phyloP scores from a whole-genome alignment of 2,797 vertebrate genomes.

The Thripadectes ignobilis region DNA sequence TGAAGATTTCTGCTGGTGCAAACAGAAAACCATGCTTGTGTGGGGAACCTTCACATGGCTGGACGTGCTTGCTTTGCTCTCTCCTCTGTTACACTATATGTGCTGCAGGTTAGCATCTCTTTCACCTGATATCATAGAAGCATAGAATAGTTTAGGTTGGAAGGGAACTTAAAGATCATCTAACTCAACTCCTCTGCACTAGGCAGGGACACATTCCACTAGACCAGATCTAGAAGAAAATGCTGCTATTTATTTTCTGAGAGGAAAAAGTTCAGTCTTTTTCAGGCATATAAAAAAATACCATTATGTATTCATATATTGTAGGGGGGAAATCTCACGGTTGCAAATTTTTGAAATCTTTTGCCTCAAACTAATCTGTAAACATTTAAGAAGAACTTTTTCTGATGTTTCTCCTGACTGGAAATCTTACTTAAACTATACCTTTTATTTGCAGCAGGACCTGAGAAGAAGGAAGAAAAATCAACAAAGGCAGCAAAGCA shows the following conservation, averaged over 20 bases:
- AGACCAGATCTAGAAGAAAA: not conserved
- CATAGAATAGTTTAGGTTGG: not conserved
- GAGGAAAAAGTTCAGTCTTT: not conserved
- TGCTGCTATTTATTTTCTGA: not conserved
- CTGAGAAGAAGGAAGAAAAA: slow-evolving; percentile 78
- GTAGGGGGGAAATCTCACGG: not conserved
- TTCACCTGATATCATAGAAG: not conserved
- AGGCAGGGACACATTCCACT: not conserved
- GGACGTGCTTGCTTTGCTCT: not conserved
- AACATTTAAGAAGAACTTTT: not conserved
- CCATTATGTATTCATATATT: not conserved
- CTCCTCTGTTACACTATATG: fast-evolving
- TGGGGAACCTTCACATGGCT: fast-evolving
- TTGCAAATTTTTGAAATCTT: not conserved
- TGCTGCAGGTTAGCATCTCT: not conserved
- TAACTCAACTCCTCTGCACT: not conserved
- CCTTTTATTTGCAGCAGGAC: slow-evolving; percentile 71
- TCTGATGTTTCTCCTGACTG: not conserved
- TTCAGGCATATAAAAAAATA: not conserved
- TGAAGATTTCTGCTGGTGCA: not conserved
- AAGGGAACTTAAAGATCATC: not conserved
- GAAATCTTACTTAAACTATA: slow-evolving; percentile 45
- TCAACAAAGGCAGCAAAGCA: slow-evolving; percentile 66
- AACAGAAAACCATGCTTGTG: fast-evolving
- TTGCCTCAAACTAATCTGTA: not conserved